Evolutionary conservation across 1,140 invertebrate genomes (phyloP).

Genomic region (Hylaeus anthracinus): DNA sequence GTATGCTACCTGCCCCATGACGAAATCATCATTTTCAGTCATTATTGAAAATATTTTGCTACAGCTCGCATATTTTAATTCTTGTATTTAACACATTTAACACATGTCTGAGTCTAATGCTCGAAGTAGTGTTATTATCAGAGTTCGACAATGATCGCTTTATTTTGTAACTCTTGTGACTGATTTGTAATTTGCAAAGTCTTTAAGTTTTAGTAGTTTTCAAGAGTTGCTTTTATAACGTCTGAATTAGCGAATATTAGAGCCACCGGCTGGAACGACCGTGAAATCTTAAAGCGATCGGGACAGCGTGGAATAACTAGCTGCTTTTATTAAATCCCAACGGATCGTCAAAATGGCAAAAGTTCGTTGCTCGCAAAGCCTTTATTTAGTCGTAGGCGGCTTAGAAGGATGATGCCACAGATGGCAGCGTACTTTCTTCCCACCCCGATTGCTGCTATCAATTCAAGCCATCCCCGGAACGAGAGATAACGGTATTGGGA

Average conservation of each 20-base stretch:
- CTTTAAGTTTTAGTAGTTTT: not conserved
- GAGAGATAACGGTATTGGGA: slow-evolving; percentile 33
- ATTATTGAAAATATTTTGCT: not conserved
- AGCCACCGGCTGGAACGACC: not conserved
- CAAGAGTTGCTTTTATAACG: not conserved
- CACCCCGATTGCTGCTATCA: slow-evolving; percentile 25
- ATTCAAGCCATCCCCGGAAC: slow-evolving; percentile 27
- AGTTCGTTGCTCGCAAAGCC: slow-evolving; percentile 64
- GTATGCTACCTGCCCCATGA: slow-evolving; percentile 1
- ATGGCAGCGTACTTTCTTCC: slow-evolving; percentile 33
- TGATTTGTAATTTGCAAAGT: not conserved
- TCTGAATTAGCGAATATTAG: not conserved
- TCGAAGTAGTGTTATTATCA: no score
- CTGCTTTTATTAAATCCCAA: slow-evolving; percentile 72
- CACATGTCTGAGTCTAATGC: no score
- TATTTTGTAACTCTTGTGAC: no score
- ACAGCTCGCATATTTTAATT: no score
- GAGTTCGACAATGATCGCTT: no score
- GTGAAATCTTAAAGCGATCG: slow-evolving; percentile 39
- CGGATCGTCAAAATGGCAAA: slow-evolving; percentile 69
- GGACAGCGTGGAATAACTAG: slow-evolving; percentile 40
- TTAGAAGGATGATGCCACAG: slow-evolving; percentile 30
- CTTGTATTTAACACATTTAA: no score
- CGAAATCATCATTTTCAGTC: slow-evolving; percentile 65
- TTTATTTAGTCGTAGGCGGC: slow-evolving; percentile 58